Evolutionary conservation across 2,113 vertebrate species (phyloP), one percentile per base, ranked within the genome.

Genomic region (Alligator mississippiensis): DNA sequence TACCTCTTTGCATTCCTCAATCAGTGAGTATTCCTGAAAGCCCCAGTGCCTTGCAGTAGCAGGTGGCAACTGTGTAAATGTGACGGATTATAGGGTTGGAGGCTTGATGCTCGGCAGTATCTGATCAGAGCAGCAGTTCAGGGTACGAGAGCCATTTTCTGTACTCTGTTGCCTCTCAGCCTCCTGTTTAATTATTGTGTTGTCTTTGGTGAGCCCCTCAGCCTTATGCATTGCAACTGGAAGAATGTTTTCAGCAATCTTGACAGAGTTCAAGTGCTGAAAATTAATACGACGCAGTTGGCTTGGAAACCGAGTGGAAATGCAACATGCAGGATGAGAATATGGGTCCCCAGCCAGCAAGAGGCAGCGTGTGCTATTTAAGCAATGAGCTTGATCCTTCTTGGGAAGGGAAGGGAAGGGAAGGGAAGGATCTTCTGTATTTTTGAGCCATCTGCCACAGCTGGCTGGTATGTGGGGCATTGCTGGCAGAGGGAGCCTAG

Each of bases 1-100:
- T 99, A 99, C 98, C 98, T 99, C 97, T 99, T 99, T 87, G 98
- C 98, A 77, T 99, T 99, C 98, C 99, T 99, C 95, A 98, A 96
- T 94, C 99, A 99, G 99, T 99, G 96, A 99, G 99, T 99, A 97
- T 93, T 86, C 77, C 9, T 9, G n/a, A 30, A 59, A 66, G 66
- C 61, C 1, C 66, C 21, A 0, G 7, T 10, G n/a, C 47, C 72
- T 34, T 61, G 80, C 64, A 75, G 34, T 47, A 61, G 34, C 11
- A 2, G 62, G n/a, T 66, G 64, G 63, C 19, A 12, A 24, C 38
- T 21, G 30, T 18, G 0, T 19, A 4, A 70, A 28, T 4, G 1
- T 11, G 38, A 2, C 30, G 24, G 24, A 14, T 24, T 78, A n/a
- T 61, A 80, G 62, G 57, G 18, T 25, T 63, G 70, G 6, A 77